Base-by-base conservation (phyloP, 1,140 invertebrate species). In the Zaprionus nigranus region DNA sequence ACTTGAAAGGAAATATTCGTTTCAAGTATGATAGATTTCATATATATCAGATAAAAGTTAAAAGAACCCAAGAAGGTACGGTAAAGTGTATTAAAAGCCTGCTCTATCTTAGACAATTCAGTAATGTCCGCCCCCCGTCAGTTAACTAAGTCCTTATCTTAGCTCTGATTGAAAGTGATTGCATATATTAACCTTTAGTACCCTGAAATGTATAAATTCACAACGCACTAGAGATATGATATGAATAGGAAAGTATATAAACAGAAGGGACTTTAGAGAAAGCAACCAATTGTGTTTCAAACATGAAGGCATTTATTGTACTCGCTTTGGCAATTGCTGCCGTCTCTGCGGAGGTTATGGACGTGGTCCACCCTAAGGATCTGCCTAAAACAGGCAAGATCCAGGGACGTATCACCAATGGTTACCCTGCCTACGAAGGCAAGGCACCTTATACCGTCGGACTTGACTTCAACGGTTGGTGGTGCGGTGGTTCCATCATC, bases 401-500 rank as follows among this genome's bases (percentile, higher is more conserved):
- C 46, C 69, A 91, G 36, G 88, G 90, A 17, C 82, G 88, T 53
- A 92, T 92, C 30, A 92, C 90, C 64, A 91, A 91, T 56, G 90
- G 90, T 38, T 78, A 88, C 22, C 67, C 76, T 46, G 90, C 90
- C 24, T 66, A 72, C 22, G 83, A 91, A 13, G 93, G 93, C 1
- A 93, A 94, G 83, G 93, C 94, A 38, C 94, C 94, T 17, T 94
- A 94, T 71, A 94, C 94, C 69, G 93, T 93, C 5, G 92, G 92
- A 0, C 81, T 94, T 58, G 49, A 36, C 13, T 90, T 94, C 81
- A 83, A 92, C n/a, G 79, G 86, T 73, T 75, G 88, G 83, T 93
- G 93, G 87, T 96, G 95, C 82, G 95, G 95, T 12, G 95, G 94
- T 28, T 94, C 94, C 22, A 82, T 96, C 60, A 93, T 95, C 36